Percentiles rank a stretch among this genome's conserved stretches.
phyloP scores from a whole-genome alignment of 92 coral and sea anemone species.

The Diadumene lineata region DNA sequence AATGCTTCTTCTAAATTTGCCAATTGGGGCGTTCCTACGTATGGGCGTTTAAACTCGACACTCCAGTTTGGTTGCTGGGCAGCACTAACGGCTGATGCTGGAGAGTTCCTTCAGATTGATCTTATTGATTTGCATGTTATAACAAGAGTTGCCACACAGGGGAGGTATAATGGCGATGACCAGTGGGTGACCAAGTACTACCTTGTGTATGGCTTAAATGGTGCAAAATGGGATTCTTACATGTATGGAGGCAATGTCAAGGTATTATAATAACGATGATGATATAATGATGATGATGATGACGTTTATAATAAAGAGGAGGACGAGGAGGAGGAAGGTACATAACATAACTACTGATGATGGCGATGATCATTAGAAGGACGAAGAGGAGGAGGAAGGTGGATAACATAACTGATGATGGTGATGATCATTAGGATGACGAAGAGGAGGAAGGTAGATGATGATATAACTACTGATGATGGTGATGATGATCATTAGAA shows the following conservation, averaged over 20 bases:
- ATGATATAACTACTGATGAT: neutral
- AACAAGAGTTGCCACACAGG: constrained; percentile 32
- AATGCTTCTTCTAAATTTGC: neutral
- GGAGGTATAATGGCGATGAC: neutral
- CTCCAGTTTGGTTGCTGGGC: neutral
- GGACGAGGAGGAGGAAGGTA: too few species aligned
- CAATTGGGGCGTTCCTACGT: neutral
- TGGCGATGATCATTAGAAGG: too few species aligned
- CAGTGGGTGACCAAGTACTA: constrained; percentile 17
- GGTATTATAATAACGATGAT: neutral
- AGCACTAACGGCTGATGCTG: neutral
- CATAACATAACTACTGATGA: too few species aligned
- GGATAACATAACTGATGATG: too few species aligned
- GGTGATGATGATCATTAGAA: neutral
- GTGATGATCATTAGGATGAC: too few species aligned
- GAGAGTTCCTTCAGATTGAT: constrained; percentile 26
- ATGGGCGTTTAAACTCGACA: neutral
- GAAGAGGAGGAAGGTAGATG: too few species aligned
- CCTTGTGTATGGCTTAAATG: constrained; percentile 9
- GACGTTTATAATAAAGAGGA: too few species aligned
- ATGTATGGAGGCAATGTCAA: neutral
- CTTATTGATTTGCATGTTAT: neutral
- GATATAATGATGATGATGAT: neutral
- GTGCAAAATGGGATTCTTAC: neutral
- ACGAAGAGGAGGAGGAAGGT: too few species aligned